These are phyloP conservation scores for Sycophila texana DNA, from an alignment of 2,888 invertebrate genomes.

Conservation along the genomic window DNA sequence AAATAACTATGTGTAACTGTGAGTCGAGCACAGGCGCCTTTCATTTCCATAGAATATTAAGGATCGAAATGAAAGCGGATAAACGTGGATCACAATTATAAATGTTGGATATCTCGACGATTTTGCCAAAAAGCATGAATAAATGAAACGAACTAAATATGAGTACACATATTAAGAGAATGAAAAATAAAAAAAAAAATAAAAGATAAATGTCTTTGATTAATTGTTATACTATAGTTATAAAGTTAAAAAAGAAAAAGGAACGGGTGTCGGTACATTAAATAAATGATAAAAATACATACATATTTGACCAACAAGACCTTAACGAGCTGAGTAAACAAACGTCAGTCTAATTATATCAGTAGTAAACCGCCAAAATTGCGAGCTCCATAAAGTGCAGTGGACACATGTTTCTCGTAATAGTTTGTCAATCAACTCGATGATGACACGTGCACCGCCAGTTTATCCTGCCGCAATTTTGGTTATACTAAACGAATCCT, in stretches of 20 bases:
- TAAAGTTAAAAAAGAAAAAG: conserved; percentile 9
- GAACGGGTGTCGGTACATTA: not conserved
- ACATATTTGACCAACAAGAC: conserved; percentile 37
- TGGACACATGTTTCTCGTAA: not conserved
- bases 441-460: not conserved
- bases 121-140: conserved; percentile 19
- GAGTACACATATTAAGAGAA: conserved; percentile 21
- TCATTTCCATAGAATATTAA: conserved; percentile 8
- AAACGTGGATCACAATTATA: conserved; percentile 40
- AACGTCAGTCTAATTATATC: conserved; percentile 26
- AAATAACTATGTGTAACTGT: not conserved
- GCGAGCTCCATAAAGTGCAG: conserved; percentile 12
- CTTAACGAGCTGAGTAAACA: conserved; percentile 19
- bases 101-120: conserved; percentile 49
- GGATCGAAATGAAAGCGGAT: conserved; percentile 20
- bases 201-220: conserved; percentile 43
- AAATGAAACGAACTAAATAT: conserved; percentile 32
- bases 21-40: not conserved
- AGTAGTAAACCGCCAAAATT: conserved; percentile 13
- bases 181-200: conserved; percentile 30
- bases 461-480: conserved; percentile 30
- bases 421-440: not conserved
- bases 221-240: conserved; percentile 46
- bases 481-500: conserved; percentile 4
- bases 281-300: conserved; percentile 14